A percentile compares a stretch with the other conserved stretches of the same genome.
Evolutionary conservation across 2,113 vertebrate species (phyloP).

Genomic region (Melanocharis versteri): DNA sequence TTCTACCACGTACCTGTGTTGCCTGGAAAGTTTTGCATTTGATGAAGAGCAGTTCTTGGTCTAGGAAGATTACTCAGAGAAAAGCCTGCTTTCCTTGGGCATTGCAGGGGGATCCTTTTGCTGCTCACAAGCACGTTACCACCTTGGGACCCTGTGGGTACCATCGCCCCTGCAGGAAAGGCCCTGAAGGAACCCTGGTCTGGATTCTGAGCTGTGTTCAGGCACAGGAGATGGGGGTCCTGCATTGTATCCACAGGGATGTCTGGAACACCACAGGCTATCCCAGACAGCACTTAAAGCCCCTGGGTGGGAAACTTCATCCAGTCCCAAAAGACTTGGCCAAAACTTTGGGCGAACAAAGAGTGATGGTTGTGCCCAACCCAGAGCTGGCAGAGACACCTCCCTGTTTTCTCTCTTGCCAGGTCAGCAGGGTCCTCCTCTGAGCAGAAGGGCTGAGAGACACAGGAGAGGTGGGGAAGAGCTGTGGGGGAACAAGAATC

Average conservation of each 20-base stretch:
- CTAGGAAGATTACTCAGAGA: neutral
- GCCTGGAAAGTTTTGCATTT: neutral
- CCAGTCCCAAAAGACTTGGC: neutral
- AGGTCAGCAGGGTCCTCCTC: neutral
- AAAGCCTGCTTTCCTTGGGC: neutral
- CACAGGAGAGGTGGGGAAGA: neutral
- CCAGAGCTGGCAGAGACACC: neutral
- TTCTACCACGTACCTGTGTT: neutral
- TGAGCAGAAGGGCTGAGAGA: neutral
- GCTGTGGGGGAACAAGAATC: neutral
- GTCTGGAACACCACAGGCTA: neutral
- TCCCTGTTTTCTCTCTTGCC: neutral
- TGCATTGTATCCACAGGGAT: neutral
- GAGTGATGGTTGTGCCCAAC: accelerated
- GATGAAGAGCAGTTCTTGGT: neutral
- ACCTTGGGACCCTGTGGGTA: accelerated
- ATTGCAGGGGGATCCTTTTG: neutral
- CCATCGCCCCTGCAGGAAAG: neutral
- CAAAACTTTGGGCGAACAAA: neutral
- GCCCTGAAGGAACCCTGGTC: neutral
- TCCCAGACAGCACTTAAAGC: neutral
- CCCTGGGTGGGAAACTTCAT: neutral
- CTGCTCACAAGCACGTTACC: neutral
- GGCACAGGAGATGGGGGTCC: neutral
- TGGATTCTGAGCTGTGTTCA: neutral